Conservation (phyloP, 2,888 invertebrate species). For the Pyrrhosoma nymphula region DNA sequence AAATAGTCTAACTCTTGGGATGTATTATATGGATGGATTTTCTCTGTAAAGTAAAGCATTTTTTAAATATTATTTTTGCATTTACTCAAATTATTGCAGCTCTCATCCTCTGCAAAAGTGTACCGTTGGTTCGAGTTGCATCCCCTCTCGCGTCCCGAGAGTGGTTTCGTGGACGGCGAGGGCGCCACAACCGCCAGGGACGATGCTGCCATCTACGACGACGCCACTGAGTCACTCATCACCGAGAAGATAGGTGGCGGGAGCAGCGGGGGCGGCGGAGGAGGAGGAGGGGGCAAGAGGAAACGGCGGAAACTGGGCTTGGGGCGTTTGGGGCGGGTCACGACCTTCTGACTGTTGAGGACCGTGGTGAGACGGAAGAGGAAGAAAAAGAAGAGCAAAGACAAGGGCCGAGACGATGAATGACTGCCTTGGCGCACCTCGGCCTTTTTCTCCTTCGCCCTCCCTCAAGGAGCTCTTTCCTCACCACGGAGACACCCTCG, state of each 20-base stretch:
- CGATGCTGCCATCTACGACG: constrained; percentile 42
- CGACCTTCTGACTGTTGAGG: constrained; percentile 82
- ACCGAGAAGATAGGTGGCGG: constrained; percentile 42
- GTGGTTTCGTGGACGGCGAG: constrained; percentile 84
- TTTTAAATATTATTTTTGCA: no score
- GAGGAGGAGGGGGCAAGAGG: constrained; percentile 40
- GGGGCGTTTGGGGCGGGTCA: constrained; percentile 83
- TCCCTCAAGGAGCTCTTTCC: background rate
- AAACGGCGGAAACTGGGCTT: constrained; percentile 33
- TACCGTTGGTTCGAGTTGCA: constrained; percentile 90
- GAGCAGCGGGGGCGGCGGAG: constrained; percentile 36
- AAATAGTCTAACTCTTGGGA: no score
- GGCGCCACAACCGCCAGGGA: constrained; percentile 21
- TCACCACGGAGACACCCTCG: background rate
- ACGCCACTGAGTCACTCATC: constrained; percentile 57
- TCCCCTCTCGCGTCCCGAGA: constrained; percentile 84
- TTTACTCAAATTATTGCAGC: constrained; percentile 77
- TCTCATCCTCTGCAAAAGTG: constrained; percentile 88
- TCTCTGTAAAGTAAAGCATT: no score
- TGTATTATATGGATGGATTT: no score
- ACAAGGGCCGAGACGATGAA: background rate
- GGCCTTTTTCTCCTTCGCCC: no score
- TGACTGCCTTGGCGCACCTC: background rate
- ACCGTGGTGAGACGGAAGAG: constrained; percentile 42
- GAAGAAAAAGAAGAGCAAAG: background rate